phyloP scores from a whole-genome alignment of 2,888 invertebrate species.

The Antitype chi region DNA sequence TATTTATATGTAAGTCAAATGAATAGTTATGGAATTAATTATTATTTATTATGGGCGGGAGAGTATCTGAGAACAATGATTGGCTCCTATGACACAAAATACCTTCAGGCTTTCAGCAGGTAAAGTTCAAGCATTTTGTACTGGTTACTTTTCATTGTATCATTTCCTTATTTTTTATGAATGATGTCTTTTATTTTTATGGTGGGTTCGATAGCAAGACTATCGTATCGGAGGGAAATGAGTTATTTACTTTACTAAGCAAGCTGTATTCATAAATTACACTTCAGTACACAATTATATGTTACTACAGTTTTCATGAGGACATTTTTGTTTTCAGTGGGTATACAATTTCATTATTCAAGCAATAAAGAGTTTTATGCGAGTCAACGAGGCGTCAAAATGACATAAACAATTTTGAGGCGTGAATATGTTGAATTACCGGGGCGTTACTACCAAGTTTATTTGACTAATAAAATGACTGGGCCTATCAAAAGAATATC shows the following conservation, averaged over 20 bases:
- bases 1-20: no score
- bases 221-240: background rate
- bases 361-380: conserved; percentile 56
- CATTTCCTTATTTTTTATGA: background rate
- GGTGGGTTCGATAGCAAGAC: background rate
- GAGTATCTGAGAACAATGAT: conserved; percentile 7
- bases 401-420: conserved; percentile 46
- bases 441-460: conserved; percentile 18
- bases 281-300: conserved; percentile 6
- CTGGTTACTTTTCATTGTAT: background rate
- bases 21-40: no score
- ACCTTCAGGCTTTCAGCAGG: no score
- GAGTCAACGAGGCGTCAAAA: conserved; percentile 38
- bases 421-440: conserved; percentile 34
- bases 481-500: background rate
- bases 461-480: conserved; percentile 27
- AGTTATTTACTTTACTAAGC: background rate
- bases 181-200: background rate
- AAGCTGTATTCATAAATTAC: conserved; percentile 2
- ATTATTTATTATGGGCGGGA: background rate
- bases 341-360: conserved; percentile 54
- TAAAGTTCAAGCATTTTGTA: background rate
- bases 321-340: conserved; percentile 31
- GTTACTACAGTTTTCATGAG: conserved; percentile 11
- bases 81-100: background rate